Evolutionary conservation across 2,888 invertebrate species (phyloP).

Genomic region (Hypolimnas misippus): DNA sequence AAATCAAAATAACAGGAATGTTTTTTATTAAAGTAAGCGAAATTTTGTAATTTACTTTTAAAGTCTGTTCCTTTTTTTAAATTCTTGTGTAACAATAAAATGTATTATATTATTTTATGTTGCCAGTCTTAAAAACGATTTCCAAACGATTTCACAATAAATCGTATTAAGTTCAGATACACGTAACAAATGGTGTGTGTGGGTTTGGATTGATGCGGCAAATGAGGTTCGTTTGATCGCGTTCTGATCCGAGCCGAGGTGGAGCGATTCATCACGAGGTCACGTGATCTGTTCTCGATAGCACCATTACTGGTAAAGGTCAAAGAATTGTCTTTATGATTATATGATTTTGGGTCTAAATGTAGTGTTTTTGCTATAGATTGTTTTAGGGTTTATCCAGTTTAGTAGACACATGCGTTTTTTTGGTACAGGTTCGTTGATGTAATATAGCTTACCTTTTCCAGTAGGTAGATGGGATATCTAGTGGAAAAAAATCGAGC

Average conservation of each 20-base stretch:
- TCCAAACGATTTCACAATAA: background rate
- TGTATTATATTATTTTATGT: background rate
- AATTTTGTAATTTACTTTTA: too few species aligned
- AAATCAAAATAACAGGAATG: too few species aligned
- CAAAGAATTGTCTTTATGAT: constrained; percentile 15
- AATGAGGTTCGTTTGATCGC: constrained; percentile 50
- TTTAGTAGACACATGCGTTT: too few species aligned
- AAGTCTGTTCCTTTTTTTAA: too few species aligned
- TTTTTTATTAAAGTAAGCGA: too few species aligned
- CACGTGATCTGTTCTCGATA: constrained; percentile 41
- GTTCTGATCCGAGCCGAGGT: constrained; percentile 48
- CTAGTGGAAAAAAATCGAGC: too few species aligned
- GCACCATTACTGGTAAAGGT: constrained; percentile 36
- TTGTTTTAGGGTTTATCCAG: background rate
- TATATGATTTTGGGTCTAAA: background rate
- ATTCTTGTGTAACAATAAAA: background rate
- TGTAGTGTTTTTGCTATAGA: background rate
- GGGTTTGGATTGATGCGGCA: constrained; percentile 53
- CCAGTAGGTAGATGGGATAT: too few species aligned
- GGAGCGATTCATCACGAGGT: constrained; percentile 47
- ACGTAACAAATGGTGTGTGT: constrained; percentile 46
- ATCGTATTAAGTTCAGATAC: constrained; percentile 37
- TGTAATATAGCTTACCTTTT: too few species aligned
- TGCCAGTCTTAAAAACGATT: background rate
- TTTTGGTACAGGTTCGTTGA: too few species aligned